Base-by-base conservation (phyloP, 2,888 invertebrate genomes). In the Teleogryllus oceanicus region DNA sequence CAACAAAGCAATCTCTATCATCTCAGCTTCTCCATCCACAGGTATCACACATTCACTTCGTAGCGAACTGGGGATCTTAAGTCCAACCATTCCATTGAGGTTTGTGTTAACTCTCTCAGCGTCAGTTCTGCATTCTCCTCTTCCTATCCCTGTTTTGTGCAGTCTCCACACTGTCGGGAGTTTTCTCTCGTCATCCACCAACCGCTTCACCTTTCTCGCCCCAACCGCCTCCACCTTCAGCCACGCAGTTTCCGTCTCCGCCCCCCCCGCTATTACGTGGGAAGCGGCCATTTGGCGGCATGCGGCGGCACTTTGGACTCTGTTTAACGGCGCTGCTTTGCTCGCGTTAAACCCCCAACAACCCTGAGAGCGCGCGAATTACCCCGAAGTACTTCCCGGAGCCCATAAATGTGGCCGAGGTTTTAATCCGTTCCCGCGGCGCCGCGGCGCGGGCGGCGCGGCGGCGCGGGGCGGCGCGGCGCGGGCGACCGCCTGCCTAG, bases 271-370 rank as follows among this genome's bases (percentile, higher is more conserved):
- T 62, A n/a, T 62, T 62, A 18, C 62, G 62, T 12, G 62, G 62
- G n/a, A 62, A 62, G 62, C n/a, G 62, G 16, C 62, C n/a, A 62
- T 62, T 62, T 62, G 62, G 62, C 62, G 62, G 62, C 62, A 62
- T 62, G 62, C 62, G 62, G 62, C 62, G 62, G 16, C 62, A 62
- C 62, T 62, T 62, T 62, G 62, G 62, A 18, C 62, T 62, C 62
- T 62, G 62, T 62, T 62, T 62, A 62, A 62, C 62, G 62, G 62
- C 62, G 62, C 62, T 62, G 62, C 62, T 62, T 62, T 62, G 62
- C 62, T 62, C 62, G 62, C 62, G 62, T 62, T 62, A 62, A 62
- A 62, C 62, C 62, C n/a, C n/a, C 62, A 62, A 62, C 62, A 62
- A 62, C 62, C 62, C 62, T 62, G 62, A n/a, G 62, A 62, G 62